A percentile compares a stretch with the other conserved stretches of the same genome.
Evolutionary conservation across 2,888 invertebrate species (phyloP).

Genomic region (Nudaria mundana): DNA sequence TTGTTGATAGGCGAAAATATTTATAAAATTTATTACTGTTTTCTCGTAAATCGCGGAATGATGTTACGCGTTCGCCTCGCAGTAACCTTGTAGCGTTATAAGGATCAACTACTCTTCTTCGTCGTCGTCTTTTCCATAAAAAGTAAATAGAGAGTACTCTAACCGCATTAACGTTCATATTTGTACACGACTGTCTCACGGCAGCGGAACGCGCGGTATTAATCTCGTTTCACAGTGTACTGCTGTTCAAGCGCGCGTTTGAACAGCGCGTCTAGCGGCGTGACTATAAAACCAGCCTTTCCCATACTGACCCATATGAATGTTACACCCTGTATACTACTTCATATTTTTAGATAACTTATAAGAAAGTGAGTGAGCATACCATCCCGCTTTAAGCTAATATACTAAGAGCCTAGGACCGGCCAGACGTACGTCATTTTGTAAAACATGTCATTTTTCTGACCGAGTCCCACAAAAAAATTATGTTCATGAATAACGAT

Average conservation of each 20-base stretch:
- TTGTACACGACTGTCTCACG: neutral
- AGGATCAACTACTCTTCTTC: neutral
- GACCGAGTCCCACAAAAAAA: no score
- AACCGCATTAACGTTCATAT: constrained; percentile 1
- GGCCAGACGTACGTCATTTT: no score
- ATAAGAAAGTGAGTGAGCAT: no score
- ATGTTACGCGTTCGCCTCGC: neutral
- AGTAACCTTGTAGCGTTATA: neutral
- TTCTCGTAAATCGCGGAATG: constrained; percentile 1
- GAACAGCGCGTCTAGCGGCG: constrained; percentile 1
- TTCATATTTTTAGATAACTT: no score
- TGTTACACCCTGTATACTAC: no score
- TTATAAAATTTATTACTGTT: constrained; percentile 14
- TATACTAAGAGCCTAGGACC: no score
- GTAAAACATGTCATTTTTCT: no score
- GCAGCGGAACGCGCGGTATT: neutral
- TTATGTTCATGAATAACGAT: no score
- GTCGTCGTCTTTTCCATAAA: neutral
- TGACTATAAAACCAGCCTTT: neutral
- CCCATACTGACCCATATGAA: no score
- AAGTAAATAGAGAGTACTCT: neutral
- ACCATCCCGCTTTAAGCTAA: no score
- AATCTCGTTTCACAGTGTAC: neutral
- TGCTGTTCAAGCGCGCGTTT: neutral
- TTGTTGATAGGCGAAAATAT: constrained; percentile 18